Evolutionary conservation across 2,888 invertebrate genomes (phyloP).

Genomic region (Cerastoderma edule): DNA sequence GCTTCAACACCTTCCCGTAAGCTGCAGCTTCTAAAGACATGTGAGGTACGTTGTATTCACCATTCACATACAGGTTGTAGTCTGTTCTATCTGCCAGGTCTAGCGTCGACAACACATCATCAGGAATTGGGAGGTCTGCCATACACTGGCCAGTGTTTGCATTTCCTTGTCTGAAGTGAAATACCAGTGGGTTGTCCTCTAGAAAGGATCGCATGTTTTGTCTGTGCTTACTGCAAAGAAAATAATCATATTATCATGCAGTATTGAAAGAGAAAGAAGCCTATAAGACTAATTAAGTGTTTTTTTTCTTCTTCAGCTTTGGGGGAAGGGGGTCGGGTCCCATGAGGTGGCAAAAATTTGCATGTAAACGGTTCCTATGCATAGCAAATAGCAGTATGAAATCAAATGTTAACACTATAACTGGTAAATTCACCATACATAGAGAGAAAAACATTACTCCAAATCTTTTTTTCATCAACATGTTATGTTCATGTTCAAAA

Average conservation of each 20-base stretch:
- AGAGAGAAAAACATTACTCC: no score
- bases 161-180: constrained; percentile 29
- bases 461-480: no score
- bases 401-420: no score
- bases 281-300: no score
- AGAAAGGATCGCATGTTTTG: constrained; percentile 40
- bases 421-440: no score
- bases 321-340: no score
- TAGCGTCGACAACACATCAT: constrained; percentile 62
- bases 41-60: constrained; percentile 73
- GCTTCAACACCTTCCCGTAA: constrained; percentile 48
- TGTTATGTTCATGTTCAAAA: no score
- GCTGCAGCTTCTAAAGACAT: constrained; percentile 56
- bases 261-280: no score
- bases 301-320: neutral
- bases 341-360: no score
- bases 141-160: constrained; percentile 33
- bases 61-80: constrained; percentile 69
- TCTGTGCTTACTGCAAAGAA: constrained; percentile 29
- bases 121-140: constrained; percentile 20
- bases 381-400: no score
- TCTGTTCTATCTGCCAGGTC: constrained; percentile 68
- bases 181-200: constrained; percentile 36
- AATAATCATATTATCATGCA: neutral
- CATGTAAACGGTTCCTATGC: no score